Evolutionary conservation across 2,113 vertebrate species (phyloP).

Genomic region (Lamprotornis superbus): DNA sequence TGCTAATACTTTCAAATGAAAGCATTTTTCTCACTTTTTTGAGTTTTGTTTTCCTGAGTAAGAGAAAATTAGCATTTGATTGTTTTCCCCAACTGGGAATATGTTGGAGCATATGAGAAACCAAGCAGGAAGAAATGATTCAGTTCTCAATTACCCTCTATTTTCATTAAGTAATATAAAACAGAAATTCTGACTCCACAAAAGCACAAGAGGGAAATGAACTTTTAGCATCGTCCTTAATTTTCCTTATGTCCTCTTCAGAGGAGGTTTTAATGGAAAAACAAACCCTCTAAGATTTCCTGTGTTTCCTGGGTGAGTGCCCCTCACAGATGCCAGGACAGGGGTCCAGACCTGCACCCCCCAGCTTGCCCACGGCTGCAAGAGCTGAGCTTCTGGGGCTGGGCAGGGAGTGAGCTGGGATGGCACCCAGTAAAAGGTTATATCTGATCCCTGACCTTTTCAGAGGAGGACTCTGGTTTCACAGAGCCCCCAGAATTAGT

Average conservation of each 20-base stretch:
- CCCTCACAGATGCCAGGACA: background rate
- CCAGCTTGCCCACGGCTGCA: background rate
- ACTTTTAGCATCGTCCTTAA: background rate
- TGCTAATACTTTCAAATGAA: background rate
- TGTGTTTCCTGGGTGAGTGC: background rate
- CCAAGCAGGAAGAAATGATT: conserved; percentile 15
- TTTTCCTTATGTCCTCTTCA: background rate
- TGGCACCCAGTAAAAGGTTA: background rate
- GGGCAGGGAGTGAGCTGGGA: background rate
- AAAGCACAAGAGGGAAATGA: background rate
- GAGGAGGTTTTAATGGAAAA: background rate
- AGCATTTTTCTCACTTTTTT: background rate
- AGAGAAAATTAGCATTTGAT: background rate
- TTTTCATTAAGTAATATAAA: conserved; percentile 35
- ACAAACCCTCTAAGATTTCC: background rate
- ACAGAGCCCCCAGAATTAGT: background rate
- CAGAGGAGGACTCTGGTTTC: conserved; percentile 17
- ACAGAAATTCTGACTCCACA: background rate
- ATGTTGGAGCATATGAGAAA: background rate
- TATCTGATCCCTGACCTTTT: conserved; percentile 57
- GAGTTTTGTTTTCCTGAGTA: background rate
- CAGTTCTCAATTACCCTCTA: background rate
- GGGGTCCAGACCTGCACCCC: background rate
- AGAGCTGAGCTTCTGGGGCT: background rate
- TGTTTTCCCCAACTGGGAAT: background rate